phyloP scores from a whole-genome alignment of 2,113 vertebrate species.

The Aldabrachelys gigantea region DNA sequence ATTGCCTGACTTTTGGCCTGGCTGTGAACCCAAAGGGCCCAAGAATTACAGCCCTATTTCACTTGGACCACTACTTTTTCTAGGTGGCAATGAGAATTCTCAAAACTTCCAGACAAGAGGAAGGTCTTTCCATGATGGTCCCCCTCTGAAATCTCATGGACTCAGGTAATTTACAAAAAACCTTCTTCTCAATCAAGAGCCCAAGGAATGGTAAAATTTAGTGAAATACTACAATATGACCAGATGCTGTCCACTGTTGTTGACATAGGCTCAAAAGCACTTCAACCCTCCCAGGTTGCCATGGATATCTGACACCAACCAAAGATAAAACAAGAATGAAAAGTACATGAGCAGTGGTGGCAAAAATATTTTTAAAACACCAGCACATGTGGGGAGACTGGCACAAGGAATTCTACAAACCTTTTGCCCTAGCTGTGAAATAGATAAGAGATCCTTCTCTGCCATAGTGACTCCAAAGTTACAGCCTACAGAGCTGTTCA shows the following conservation, averaged over 20 bases:
- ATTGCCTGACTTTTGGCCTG: neutral
- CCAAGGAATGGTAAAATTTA: neutral
- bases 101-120: neutral
- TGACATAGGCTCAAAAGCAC: neutral
- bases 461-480: neutral
- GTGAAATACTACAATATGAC: neutral
- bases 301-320: neutral
- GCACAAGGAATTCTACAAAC: neutral
- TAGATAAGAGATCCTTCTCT: neutral
- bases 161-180: neutral
- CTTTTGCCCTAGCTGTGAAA: neutral
- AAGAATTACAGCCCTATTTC: neutral
- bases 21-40: neutral
- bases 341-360: neutral
- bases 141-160: neutral
- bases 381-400: neutral
- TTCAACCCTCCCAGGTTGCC: neutral
- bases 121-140: accelerated
- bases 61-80: neutral
- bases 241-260: neutral
- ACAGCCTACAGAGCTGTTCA: neutral
- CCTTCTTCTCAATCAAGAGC: neutral
- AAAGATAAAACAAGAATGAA: neutral
- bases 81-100: neutral
- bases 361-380: neutral